phyloP scores from a whole-genome alignment of 2,888 invertebrate genomes.

The Scaptomyza cyrtandrae region DNA sequence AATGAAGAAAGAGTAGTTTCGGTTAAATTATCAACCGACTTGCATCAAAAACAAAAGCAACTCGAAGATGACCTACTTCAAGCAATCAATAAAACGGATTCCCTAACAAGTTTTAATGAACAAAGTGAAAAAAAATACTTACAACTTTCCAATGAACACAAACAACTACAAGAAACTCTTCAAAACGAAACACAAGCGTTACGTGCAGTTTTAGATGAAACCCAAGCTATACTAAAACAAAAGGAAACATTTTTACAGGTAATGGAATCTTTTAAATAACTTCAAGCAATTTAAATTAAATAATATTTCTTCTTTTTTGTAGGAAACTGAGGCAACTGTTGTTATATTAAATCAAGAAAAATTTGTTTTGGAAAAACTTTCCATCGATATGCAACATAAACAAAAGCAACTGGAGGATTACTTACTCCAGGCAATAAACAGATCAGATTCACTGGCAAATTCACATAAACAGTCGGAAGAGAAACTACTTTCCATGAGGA shows the following conservation, averaged over 20 bases:
- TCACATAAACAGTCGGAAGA: conserved; percentile 32
- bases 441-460: conserved; percentile 32
- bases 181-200: conserved; percentile 27
- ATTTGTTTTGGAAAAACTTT: conserved; percentile 15
- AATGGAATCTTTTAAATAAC: neutral
- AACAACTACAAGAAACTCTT: conserved; percentile 32
- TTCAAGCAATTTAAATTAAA: neutral
- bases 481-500: conserved; percentile 41
- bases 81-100: conserved; percentile 30
- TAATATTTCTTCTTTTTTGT: neutral
- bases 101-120: conserved; percentile 35
- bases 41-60: conserved; percentile 28
- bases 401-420: conserved; percentile 31
- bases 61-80: conserved; percentile 34
- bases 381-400: conserved; percentile 26
- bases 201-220: conserved; percentile 29
- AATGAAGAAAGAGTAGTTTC: conserved; percentile 32
- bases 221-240: conserved; percentile 31
- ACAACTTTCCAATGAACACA: conserved; percentile 36
- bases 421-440: conserved; percentile 28
- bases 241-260: conserved; percentile 53
- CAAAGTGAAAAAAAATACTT: conserved; percentile 46
- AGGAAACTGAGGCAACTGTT: conserved; percentile 29
- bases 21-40: conserved; percentile 19
- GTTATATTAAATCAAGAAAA: conserved; percentile 33